Percentiles rank a stretch among this genome's conserved stretches.
Conservation (phyloP, 2,113 vertebrate species). For the Chionis minor region DNA sequence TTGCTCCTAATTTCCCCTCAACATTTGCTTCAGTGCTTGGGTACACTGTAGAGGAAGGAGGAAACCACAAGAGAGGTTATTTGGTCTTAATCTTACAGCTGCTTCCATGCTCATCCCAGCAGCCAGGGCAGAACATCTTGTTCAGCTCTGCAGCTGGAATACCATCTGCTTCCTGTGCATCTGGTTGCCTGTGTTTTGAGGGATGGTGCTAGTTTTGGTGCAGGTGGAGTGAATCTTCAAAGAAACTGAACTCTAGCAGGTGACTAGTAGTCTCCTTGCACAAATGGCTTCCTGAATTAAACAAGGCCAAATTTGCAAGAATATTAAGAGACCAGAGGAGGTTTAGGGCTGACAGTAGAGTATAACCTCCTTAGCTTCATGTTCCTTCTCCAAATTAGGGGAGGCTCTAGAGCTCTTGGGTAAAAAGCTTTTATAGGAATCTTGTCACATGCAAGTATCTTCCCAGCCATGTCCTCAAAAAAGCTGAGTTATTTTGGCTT, state of each 20-base stretch:
- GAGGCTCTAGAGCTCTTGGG: neutral
- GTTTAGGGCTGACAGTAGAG: neutral
- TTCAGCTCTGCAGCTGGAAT: neutral
- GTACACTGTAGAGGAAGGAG: neutral
- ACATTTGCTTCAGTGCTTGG: neutral
- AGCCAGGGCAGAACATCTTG: neutral
- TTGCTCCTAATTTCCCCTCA: neutral
- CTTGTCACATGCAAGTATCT: neutral
- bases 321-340: neutral
- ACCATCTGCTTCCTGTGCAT: neutral
- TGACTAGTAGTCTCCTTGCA: neutral
- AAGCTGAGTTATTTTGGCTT: neutral
- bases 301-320: neutral
- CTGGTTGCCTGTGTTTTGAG: neutral
- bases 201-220: neutral
- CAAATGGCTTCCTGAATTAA: conserved; percentile 26
- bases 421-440: neutral
- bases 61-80: neutral
- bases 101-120: neutral
- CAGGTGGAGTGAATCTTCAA: neutral
- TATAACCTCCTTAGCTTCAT: neutral
- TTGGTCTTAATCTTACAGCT: neutral
- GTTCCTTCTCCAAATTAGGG: neutral
- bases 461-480: neutral
- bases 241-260: neutral